Evolutionary conservation across 2,113 vertebrate genomes (phyloP).

Genomic region (Zootoca vivipara): DNA sequence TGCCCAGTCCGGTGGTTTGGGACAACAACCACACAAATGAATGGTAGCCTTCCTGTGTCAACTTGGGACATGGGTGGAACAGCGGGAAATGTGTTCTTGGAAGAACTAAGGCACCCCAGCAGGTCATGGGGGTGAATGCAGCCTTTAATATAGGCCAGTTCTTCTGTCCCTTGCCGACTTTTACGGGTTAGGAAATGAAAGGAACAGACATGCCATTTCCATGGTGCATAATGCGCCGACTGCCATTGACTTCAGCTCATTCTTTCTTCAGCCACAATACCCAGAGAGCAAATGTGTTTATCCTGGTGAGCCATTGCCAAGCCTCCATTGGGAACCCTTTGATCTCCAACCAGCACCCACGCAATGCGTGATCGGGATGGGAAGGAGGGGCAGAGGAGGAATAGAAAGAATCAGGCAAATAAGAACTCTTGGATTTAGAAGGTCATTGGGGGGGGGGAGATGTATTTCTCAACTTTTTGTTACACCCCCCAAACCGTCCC

Average conservation of each 20-base stretch:
- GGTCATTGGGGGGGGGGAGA: neutral
- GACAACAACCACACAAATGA: no score
- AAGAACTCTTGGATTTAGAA: neutral
- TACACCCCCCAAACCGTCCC: neutral
- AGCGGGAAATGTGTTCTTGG: neutral
- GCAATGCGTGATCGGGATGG: neutral
- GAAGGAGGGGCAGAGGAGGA: neutral
- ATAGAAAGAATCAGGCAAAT: neutral
- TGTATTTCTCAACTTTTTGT: neutral
- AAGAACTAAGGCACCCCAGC: neutral
- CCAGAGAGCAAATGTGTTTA: rapidly evolving
- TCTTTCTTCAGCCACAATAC: neutral
- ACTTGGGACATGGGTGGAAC: neutral
- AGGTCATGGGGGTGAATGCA: neutral
- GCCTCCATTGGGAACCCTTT: rapidly evolving
- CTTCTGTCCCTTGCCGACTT: no score
- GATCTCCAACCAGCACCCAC: rapidly evolving
- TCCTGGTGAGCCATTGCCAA: neutral
- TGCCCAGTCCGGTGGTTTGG: no score
- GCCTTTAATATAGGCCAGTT: neutral
- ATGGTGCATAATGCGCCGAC: neutral
- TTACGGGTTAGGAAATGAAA: neutral
- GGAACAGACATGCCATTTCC: neutral
- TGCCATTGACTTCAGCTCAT: neutral
- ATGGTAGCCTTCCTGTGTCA: neutral